Conservation (phyloP, 2,888 invertebrate genomes). For the Drosophila affinis region DNA sequence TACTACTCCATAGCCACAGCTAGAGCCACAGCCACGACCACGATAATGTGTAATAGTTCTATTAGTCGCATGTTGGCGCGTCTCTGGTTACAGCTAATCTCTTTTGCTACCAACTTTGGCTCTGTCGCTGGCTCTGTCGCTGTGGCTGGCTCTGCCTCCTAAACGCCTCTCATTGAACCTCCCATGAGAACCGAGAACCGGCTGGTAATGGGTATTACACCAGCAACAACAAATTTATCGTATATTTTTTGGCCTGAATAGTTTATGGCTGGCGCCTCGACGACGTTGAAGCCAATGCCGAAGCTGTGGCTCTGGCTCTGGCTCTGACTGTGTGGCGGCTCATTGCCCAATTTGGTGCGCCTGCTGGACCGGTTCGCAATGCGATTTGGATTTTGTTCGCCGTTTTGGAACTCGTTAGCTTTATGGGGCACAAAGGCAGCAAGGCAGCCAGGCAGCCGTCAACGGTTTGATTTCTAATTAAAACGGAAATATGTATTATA, state of each 20-base stretch:
- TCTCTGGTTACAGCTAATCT: slow-evolving; percentile 76
- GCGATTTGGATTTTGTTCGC: slow-evolving; percentile 8
- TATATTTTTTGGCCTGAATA: slow-evolving; percentile 45
- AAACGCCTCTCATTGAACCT: slow-evolving; percentile 4
- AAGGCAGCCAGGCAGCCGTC: neutral
- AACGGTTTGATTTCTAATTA: slow-evolving; percentile 31
- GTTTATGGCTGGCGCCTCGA: slow-evolving; percentile 65
- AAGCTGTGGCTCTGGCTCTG: too few relatives aligned
- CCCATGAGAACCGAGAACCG: slow-evolving; percentile 37
- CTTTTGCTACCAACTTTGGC: slow-evolving; percentile 72
- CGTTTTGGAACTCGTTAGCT: slow-evolving; percentile 1
- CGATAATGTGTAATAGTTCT: slow-evolving; percentile 77
- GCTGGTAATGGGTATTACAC: slow-evolving; percentile 19
- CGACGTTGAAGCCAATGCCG: slow-evolving; percentile 12
- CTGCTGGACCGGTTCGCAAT: slow-evolving; percentile 60
- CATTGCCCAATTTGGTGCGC: slow-evolving; percentile 73
- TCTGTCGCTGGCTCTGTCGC: slow-evolving; percentile 1
- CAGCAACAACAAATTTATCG: slow-evolving; percentile 18
- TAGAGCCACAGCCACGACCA: slow-evolving; percentile 9
- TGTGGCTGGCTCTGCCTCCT: neutral
- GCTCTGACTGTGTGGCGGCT: neutral
- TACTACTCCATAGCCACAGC: neutral
- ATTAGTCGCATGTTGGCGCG: slow-evolving; percentile 76
- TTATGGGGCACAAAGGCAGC: slow-evolving; percentile 30
- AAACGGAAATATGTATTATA: slow-evolving; percentile 40